Evolutionary conservation across 92 coral and sea anemone genomes (phyloP), one percentile per base, ranked within the genome.

Genomic region (Desmophyllum pertusum): DNA sequence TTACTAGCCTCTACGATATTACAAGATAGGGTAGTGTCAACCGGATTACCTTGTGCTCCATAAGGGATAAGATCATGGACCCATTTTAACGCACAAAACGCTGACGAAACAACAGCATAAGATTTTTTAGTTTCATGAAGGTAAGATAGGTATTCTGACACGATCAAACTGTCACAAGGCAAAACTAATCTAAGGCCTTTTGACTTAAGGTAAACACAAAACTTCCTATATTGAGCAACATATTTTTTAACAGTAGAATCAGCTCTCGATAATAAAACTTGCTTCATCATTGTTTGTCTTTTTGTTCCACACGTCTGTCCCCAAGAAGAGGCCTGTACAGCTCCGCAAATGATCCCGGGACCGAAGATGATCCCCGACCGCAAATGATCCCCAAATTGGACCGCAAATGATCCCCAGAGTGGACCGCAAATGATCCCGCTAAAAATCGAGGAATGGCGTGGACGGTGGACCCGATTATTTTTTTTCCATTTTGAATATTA

Each of bases 261-360:
- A 38, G 88, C 80, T 53, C 64, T 81, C 18, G 91, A 87, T 6
- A 61, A 33, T 70, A 82, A 55, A 30, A 45, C 37, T 66, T 87
- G 91, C 52, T 64, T 10, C 39, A 87, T 33, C 72, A 67, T 48
- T 25, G 67, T 14, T 33, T 30, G 51, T 68, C 87, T 62, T 42
- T 40, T 77, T 31, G 15, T 18, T 3, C 43, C 18, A 39, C 77
- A 72, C 17, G 37, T 52, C 37, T 15, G 79, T 83, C 75, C 88
- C 88, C 91, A 88, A 36, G 79, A 9, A 29, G 35, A 50, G 68
- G 88, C 84, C 18, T 87, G n/a, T n/a, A n/a, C n/a, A n/a, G n/a
- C n/a, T n/a, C n/a, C n/a, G n/a, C n/a, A n/a, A n/a, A n/a, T n/a
- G n/a, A n/a, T n/a, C n/a, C n/a, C n/a, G n/a, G n/a, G n/a, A n/a